Percentiles rank a stretch among this genome's conserved stretches.
These are phyloP conservation scores for Scartelaos histophorus DNA, from an alignment of 2,113 vertebrate genomes.

Conservation along the genomic window DNA sequence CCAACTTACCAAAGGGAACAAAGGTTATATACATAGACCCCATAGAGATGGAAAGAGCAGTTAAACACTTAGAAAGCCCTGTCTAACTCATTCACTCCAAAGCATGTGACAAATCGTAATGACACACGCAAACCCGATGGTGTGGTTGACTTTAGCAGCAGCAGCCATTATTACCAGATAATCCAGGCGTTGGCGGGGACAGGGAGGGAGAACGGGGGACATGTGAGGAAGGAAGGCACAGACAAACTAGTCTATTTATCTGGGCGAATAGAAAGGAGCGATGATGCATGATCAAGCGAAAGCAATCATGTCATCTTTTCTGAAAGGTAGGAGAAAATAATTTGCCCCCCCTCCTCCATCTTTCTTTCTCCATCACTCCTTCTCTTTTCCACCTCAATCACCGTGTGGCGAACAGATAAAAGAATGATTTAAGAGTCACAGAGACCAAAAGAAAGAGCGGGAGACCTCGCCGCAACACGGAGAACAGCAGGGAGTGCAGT, in stretches of 20 bases:
- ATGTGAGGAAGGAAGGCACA: conserved; percentile 46
- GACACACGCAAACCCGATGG: conserved; percentile 25
- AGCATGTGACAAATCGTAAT: conserved; percentile 33
- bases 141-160: conserved; percentile 57
- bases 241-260: conserved; percentile 87
- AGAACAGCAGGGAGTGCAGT: conserved; percentile 95
- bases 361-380: conserved; percentile 22
- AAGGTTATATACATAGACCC: conserved; percentile 66
- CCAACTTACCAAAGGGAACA: conserved; percentile 55
- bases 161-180: conserved; percentile 68
- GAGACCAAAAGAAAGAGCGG: conserved; percentile 83
- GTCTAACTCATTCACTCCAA: conserved; percentile 43
- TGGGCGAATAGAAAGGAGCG: conserved; percentile 82
- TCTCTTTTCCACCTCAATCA: conserved; percentile 75
- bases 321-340: conserved; percentile 99
- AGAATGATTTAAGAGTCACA: conserved; percentile 98
- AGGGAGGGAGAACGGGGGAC: conserved; percentile 31
- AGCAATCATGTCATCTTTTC: conserved; percentile 99
- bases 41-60: conserved; percentile 45
- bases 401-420: conserved; percentile 90
- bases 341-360: conserved; percentile 61
- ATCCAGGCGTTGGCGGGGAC: conserved; percentile 59
- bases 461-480: conserved; percentile 80
- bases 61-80: conserved; percentile 63
- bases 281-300: conserved; percentile 99